These are phyloP conservation scores for Centroberyx gerrardi DNA, from an alignment of 2,797 vertebrate genomes.

Conservation along the genomic window DNA sequence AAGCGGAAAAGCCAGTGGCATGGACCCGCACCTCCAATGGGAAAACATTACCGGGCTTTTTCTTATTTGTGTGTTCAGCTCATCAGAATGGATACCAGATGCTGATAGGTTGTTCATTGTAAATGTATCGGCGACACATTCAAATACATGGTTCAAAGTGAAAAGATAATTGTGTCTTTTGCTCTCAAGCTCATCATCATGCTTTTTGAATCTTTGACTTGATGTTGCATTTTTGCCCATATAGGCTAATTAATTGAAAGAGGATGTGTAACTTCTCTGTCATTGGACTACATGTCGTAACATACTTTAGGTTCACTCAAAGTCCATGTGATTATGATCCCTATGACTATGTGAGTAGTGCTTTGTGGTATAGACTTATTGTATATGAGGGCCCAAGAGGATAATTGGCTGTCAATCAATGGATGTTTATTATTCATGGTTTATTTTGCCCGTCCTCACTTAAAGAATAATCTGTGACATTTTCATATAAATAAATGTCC, in stretches of 20 bases:
- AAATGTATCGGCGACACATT: slow-evolving; percentile 25
- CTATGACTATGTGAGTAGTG: not conserved
- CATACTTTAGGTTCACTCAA: not conserved
- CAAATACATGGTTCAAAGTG: not conserved
- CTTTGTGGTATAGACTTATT: slow-evolving; percentile 9
- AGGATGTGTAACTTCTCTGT: not conserved
- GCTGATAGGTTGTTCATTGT: slow-evolving; percentile 53
- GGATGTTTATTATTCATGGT: slow-evolving; percentile 40
- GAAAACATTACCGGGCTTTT: slow-evolving; percentile 66
- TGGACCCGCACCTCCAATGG: slow-evolving; percentile 53
- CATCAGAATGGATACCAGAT: slow-evolving; percentile 66
- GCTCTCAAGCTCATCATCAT: not conserved
- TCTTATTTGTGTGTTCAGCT: slow-evolving; percentile 55
- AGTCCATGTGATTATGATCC: not conserved
- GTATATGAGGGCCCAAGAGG: slow-evolving; percentile 17
- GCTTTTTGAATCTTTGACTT: not conserved
- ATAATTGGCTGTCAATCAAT: slow-evolving; percentile 48
- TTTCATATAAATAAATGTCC: not conserved
- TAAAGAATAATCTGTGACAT: not conserved
- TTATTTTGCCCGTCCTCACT: slow-evolving; percentile 6
- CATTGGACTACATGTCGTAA: not conserved
- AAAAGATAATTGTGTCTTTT: not conserved
- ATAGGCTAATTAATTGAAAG: not conserved
- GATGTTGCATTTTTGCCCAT: not conserved
- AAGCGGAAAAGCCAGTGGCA: slow-evolving; percentile 72